Percentiles rank a stretch among this genome's conserved stretches.
phyloP scores from a whole-genome alignment of 2,797 vertebrate species.

The Picus viridis region DNA sequence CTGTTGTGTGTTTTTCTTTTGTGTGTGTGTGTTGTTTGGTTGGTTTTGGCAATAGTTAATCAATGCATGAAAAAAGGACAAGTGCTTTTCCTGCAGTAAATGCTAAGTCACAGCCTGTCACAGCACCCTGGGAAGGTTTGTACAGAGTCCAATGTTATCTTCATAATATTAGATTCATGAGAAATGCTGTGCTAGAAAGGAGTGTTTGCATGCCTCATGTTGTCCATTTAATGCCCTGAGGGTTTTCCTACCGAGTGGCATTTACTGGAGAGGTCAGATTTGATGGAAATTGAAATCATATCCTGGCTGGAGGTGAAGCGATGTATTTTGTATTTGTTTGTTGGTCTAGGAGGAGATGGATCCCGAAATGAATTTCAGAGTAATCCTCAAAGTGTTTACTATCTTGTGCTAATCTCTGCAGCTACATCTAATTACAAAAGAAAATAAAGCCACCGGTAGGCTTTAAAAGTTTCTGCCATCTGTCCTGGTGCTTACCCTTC shows the following conservation, averaged over 20 bases:
- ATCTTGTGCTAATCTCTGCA: slow-evolving; percentile 15
- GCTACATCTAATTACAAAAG: slow-evolving; percentile 39
- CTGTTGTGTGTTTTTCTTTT: not conserved
- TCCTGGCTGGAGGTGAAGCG: not conserved
- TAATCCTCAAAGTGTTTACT: slow-evolving; percentile 23
- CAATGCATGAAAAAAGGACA: not conserved
- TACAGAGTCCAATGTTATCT: not conserved
- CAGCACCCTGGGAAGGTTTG: not conserved
- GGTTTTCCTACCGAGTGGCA: not conserved
- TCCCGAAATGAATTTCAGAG: not conserved
- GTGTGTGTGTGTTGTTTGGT: not conserved
- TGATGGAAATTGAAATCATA: not conserved
- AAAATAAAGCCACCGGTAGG: not conserved
- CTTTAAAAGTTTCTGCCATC: slow-evolving; percentile 54
- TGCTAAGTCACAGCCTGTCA: not conserved
- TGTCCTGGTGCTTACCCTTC: not conserved
- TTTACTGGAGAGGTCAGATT: not conserved
- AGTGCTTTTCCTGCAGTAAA: not conserved
- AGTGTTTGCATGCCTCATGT: not conserved
- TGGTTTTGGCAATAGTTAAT: not conserved
- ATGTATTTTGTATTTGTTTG: not conserved
- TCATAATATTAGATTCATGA: not conserved
- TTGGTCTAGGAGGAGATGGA: not conserved
- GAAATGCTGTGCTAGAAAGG: not conserved
- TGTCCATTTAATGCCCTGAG: not conserved